Conservation (phyloP, 2,888 invertebrate genomes). For the Lycaena phlaeas region DNA sequence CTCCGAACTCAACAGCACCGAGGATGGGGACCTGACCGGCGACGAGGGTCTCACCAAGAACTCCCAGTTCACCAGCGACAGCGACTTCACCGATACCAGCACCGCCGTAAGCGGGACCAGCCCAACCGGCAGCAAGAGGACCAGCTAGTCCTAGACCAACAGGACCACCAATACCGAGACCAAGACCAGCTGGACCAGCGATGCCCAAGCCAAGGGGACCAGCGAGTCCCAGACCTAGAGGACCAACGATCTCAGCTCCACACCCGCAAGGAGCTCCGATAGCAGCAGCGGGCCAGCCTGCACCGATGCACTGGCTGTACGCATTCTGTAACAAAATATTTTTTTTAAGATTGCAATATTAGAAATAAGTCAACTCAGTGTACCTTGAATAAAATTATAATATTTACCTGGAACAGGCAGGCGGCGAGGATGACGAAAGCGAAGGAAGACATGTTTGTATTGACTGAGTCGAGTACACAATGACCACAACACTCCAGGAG, state of each 20-base stretch:
- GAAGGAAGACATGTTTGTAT: slow-evolving; percentile 29
- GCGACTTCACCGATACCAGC: slow-evolving; percentile 24
- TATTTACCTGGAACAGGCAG: slow-evolving; percentile 20
- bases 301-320: slow-evolving; percentile 15
- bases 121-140: no score
- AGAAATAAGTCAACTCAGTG: no score
- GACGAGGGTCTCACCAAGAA: slow-evolving; percentile 12
- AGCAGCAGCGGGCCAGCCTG: slow-evolving; percentile 19
- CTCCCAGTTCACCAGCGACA: slow-evolving; percentile 18
- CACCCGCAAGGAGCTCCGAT: slow-evolving; percentile 18
- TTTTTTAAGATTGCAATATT: no score
- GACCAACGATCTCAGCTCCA: background rate
- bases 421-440: slow-evolving; percentile 25
- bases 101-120: slow-evolving; percentile 23
- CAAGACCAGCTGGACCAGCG: slow-evolving; percentile 6
- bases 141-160: no score
- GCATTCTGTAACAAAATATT: slow-evolving; percentile 21
- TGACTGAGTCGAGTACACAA: slow-evolving; percentile 14
- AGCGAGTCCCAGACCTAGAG: slow-evolving; percentile 13
- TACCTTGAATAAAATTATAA: no score
- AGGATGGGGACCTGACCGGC: slow-evolving; percentile 16
- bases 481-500: slow-evolving; percentile 12
- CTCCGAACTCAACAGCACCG: slow-evolving; percentile 23
- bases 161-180: background rate
- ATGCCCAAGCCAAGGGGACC: background rate